These are phyloP conservation scores for Danionella cerebrum DNA, from an alignment of 2,113 vertebrate genomes.

Conservation along the genomic window DNA sequence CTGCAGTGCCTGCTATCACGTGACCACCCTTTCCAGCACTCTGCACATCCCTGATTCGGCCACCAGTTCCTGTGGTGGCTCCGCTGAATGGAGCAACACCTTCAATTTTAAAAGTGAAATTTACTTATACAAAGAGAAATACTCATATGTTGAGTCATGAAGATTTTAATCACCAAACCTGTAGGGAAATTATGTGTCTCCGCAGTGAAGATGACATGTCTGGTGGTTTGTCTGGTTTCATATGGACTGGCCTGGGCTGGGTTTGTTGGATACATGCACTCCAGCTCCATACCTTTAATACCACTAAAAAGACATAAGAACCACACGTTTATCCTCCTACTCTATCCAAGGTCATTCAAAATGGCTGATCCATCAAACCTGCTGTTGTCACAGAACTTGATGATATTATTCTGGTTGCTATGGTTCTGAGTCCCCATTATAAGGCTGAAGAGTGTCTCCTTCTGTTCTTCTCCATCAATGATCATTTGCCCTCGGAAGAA, in stretches of 20 bases:
- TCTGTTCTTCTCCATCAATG: conserved; percentile 68
- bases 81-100: conserved; percentile 88
- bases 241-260: conserved; percentile 67
- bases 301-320: conserved; percentile 59
- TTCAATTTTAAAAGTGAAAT: no score
- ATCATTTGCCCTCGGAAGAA: conserved; percentile 81
- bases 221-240: conserved; percentile 50
- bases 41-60: conserved; percentile 84
- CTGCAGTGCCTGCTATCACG: conserved; percentile 83
- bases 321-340: background rate
- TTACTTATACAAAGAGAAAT: no score
- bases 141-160: no score
- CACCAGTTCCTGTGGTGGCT: conserved; percentile 82
- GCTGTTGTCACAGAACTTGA: conserved; percentile 94
- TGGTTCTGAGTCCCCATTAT: conserved; percentile 81
- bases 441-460: conserved; percentile 74
- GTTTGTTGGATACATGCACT: conserved; percentile 67
- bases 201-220: conserved; percentile 86
- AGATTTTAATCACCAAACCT: conserved; percentile 52
- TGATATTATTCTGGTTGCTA: conserved; percentile 84
- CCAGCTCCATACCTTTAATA: conserved; percentile 70
- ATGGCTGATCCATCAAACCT: conserved; percentile 58
- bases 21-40: conserved; percentile 81
- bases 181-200: conserved; percentile 95
- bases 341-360: background rate